Evolutionary conservation across 2,888 invertebrate species (phyloP).

Genomic region (Epinotia demarniana): DNA sequence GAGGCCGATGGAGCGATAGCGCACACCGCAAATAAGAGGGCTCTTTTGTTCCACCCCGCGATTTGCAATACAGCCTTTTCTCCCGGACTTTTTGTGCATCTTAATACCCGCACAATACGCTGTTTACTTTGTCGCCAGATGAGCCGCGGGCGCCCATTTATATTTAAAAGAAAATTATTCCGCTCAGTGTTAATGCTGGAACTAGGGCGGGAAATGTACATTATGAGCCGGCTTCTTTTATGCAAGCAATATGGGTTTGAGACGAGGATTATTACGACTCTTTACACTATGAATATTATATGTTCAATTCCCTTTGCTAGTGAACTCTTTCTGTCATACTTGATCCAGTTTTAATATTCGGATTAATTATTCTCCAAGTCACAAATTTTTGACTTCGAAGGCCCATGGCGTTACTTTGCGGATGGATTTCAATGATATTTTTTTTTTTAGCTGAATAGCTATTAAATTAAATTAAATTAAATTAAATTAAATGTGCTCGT

Average conservation of each 20-base stretch:
- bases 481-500: too few species aligned
- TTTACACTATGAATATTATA: conserved; percentile 9
- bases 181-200: conserved; percentile 24
- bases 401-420: too few species aligned
- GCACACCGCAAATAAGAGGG: conserved; percentile 79
- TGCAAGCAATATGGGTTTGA: conserved; percentile 20
- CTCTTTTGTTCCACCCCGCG: conserved; percentile 65
- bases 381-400: too few species aligned
- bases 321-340: neutral
- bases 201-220: conserved; percentile 27
- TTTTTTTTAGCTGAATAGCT: too few species aligned
- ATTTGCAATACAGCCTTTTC: conserved; percentile 67
- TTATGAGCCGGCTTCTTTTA: conserved; percentile 18
- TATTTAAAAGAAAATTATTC: conserved; percentile 42
- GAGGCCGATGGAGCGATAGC: conserved; percentile 69
- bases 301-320: neutral
- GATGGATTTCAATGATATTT: too few species aligned
- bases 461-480: too few species aligned
- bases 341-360: neutral
- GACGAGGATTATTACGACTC: conserved; percentile 6
- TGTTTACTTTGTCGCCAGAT: conserved; percentile 42
- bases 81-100: conserved; percentile 62
- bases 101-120: conserved; percentile 67
- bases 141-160: conserved; percentile 35
- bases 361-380: neutral